Conservation (phyloP, 2,888 invertebrate genomes). For the Spialia ferax region DNA sequence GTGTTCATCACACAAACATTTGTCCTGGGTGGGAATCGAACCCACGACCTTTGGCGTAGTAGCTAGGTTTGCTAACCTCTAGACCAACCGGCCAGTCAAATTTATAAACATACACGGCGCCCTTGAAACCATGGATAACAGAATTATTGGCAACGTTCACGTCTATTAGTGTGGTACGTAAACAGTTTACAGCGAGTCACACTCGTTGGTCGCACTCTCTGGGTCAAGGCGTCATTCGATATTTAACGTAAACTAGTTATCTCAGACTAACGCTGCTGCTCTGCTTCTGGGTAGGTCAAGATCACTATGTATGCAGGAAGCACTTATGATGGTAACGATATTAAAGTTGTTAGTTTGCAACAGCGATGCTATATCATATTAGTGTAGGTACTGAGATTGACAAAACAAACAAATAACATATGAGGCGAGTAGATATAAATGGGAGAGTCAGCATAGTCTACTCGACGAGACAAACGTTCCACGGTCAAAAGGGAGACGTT, state of each 20-base stretch:
- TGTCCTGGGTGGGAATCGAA: too few species aligned
- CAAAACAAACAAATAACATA: too few species aligned
- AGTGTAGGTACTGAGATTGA: too few species aligned
- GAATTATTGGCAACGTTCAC: not conserved
- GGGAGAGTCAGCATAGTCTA: too few species aligned
- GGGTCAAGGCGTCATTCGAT: constrained; percentile 5
- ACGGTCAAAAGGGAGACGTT: too few species aligned
- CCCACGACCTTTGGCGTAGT: too few species aligned
- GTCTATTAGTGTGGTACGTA: not conserved
- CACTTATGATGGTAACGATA: not conserved
- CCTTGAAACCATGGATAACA: not conserved
- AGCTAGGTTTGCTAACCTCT: too few species aligned
- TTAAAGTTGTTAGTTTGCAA: not conserved
- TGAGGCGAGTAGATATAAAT: too few species aligned
- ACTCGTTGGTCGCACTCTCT: not conserved
- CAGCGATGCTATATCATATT: not conserved
- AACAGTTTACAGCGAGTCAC: not conserved
- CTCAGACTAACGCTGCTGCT: not conserved
- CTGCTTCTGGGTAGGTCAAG: not conserved
- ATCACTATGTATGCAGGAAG: constrained; percentile 2
- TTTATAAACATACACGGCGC: not conserved
- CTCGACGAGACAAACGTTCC: too few species aligned
- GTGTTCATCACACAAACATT: too few species aligned
- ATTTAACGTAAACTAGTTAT: constrained; percentile 8
- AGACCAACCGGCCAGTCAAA: too few species aligned